These are phyloP conservation scores for Pseudorectes ferrugineus DNA, from an alignment of 2,113 vertebrate genomes.

Conservation along the genomic window DNA sequence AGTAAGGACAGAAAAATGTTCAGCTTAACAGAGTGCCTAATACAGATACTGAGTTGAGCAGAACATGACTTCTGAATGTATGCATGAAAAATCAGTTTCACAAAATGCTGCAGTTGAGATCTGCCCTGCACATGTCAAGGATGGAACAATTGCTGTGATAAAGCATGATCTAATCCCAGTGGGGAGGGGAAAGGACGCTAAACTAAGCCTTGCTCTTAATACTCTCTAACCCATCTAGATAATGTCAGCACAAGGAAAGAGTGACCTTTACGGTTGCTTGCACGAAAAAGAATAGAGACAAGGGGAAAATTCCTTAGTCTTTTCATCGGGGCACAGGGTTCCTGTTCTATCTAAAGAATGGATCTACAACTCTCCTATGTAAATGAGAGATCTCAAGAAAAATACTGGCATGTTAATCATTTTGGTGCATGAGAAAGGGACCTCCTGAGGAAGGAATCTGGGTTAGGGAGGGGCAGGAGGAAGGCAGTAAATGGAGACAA, in stretches of 20 bases:
- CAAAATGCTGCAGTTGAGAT: neutral
- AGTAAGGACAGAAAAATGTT: neutral
- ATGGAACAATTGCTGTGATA: slow-evolving; percentile 2
- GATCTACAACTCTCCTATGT: neutral
- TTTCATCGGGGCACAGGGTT: neutral
- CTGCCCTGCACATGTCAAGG: neutral
- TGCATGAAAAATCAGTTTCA: neutral
- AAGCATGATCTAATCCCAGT: neutral
- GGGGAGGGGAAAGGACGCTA: neutral
- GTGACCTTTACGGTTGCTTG: slow-evolving; percentile 10
- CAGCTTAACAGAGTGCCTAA: neutral
- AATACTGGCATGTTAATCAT: neutral
- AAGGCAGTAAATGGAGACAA: neutral
- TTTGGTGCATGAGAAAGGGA: neutral
- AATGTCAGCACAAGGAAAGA: slow-evolving; percentile 11
- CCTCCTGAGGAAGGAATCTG: neutral
- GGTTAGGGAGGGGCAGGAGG: neutral
- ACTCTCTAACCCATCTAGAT: slow-evolving; percentile 27
- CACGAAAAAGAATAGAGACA: neutral
- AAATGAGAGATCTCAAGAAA: neutral
- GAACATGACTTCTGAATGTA: neutral
- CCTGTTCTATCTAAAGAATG: neutral
- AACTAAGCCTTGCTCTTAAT: slow-evolving; percentile 50
- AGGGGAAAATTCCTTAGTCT: neutral
- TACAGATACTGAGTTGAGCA: neutral